These are phyloP conservation scores for Phasianus colchicus DNA, from an alignment of 2,113 vertebrate species.

Conservation along the genomic window DNA sequence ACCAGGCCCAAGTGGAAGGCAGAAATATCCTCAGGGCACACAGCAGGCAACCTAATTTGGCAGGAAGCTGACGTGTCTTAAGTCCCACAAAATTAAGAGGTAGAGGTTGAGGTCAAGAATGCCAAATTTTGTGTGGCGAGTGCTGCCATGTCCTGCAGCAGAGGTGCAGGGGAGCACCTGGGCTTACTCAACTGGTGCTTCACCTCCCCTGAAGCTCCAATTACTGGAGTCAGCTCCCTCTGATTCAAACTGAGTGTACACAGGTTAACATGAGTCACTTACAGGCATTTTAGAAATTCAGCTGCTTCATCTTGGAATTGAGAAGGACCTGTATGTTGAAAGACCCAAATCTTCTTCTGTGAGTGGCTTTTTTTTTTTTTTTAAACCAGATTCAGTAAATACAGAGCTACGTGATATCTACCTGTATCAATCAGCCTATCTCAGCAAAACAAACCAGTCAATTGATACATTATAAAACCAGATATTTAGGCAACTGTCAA, in stretches of 20 bases:
- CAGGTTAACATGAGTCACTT: background rate
- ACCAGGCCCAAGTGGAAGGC: background rate
- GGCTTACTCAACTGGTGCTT: background rate
- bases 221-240: background rate
- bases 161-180: background rate
- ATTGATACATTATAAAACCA: background rate
- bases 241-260: rapidly evolving
- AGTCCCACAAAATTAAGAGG: background rate
- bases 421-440: background rate
- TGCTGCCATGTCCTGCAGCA: background rate
- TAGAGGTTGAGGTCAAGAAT: background rate
- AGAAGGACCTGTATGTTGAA: background rate
- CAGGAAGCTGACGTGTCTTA: background rate
- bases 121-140: background rate
- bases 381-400: background rate
- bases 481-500: background rate
- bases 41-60: background rate
- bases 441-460: background rate
- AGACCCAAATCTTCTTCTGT: background rate
- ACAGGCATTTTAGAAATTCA: background rate
- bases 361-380: background rate
- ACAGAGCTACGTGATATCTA: background rate
- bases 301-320: background rate
- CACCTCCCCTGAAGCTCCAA: background rate
- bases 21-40: background rate